phyloP scores from a whole-genome alignment of 2,797 vertebrate genomes.

The Cuniculus paca region DNA sequence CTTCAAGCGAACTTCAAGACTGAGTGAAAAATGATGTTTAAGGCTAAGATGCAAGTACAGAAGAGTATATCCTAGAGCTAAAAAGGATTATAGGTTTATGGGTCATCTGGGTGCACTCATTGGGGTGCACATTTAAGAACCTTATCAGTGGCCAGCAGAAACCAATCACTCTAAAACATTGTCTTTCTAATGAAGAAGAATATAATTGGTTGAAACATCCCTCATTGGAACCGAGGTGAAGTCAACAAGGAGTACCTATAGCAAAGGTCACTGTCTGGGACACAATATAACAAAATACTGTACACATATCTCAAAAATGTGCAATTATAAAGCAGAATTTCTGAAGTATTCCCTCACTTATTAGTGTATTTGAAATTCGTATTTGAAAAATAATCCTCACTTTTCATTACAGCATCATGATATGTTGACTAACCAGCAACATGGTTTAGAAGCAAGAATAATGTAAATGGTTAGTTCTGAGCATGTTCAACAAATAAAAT shows the following conservation, averaged over 20 bases:
- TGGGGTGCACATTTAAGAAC: not conserved
- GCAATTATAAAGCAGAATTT: not conserved
- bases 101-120: not conserved
- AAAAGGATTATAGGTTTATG: not conserved
- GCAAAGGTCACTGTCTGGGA: not conserved
- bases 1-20: conserved; percentile 53
- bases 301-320: not conserved
- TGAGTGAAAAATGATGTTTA: not conserved
- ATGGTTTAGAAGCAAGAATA: not conserved
- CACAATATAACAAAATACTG: not conserved
- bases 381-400: not conserved
- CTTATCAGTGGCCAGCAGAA: conserved; percentile 27
- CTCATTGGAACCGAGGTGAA: not conserved
- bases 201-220: not conserved
- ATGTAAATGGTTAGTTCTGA: not conserved
- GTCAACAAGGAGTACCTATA: not conserved
- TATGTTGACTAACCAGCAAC: not conserved
- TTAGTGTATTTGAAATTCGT: not conserved
- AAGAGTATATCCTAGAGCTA: not conserved
- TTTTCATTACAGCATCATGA: not conserved
- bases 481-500: not conserved
- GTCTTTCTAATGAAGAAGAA: not conserved
- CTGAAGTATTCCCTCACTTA: not conserved
- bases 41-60: not conserved
- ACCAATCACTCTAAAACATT: not conserved